Conservation (phyloP, 2,113 vertebrate species). For the Pardalotus punctatus region DNA sequence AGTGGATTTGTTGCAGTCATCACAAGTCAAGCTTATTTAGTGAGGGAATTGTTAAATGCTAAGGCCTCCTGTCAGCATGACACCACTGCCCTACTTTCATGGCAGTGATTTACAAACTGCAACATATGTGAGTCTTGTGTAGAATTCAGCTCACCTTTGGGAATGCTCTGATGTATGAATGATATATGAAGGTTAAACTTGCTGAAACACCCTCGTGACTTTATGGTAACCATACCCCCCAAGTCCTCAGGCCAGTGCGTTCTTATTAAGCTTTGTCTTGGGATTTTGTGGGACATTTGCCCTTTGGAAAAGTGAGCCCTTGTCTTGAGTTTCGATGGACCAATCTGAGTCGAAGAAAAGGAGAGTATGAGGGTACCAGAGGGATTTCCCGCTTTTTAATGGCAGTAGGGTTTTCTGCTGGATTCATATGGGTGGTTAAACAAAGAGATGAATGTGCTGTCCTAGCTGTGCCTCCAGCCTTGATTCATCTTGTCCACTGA, state of each 20-base stretch:
- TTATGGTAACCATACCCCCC: not conserved
- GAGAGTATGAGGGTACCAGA: not conserved
- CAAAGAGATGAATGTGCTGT: not conserved
- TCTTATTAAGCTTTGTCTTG: not conserved
- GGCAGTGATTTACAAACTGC: not conserved
- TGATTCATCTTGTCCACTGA: not conserved
- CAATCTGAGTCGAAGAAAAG: not conserved
- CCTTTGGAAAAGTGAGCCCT: not conserved
- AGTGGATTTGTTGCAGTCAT: not conserved
- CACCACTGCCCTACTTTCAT: not conserved
- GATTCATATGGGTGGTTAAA: not conserved
- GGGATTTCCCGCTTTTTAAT: not conserved
- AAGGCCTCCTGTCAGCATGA: not conserved
- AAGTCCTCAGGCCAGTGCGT: rapidly evolving
- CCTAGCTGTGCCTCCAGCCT: not conserved
- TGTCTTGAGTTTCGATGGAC: not conserved
- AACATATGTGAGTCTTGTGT: not conserved
- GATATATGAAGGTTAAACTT: not conserved
- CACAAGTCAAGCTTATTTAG: not conserved
- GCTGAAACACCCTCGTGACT: not conserved
- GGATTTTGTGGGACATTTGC: not conserved
- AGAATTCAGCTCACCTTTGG: not conserved
- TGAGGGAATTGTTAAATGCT: not conserved
- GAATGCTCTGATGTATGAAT: not conserved
- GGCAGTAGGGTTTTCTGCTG: not conserved